These are phyloP conservation scores for Zaprionus obscuricornis DNA, from an alignment of 2,888 invertebrate species.

Conservation along the genomic window DNA sequence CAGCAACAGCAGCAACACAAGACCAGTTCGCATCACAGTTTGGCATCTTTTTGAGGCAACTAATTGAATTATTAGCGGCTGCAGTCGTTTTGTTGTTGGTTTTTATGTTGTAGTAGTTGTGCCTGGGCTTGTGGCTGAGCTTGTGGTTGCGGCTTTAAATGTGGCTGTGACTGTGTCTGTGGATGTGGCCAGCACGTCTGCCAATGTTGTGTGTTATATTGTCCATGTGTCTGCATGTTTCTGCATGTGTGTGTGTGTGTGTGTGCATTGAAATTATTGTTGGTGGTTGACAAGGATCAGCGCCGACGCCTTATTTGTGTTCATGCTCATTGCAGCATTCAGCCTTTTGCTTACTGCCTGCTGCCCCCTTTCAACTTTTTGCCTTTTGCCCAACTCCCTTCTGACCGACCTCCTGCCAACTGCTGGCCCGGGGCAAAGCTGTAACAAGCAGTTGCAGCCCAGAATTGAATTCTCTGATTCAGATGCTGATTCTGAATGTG, in stretches of 20 bases:
- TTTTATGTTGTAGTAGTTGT: constrained; percentile 17
- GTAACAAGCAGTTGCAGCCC: constrained; percentile 68
- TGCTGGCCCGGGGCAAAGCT: constrained; percentile 54
- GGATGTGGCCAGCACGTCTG: constrained; percentile 28
- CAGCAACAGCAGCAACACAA: background rate
- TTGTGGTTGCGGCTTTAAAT: constrained; percentile 10
- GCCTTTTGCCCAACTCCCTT: too few species aligned
- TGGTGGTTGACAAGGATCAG: constrained; percentile 81
- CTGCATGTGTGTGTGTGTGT: too few species aligned
- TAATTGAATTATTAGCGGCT: constrained; percentile 79
- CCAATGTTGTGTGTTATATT: too few species aligned
- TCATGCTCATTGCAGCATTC: constrained; percentile 63
- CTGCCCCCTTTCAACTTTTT: constrained; percentile 20
- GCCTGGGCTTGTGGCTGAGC: constrained; percentile 8
- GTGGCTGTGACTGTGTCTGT: constrained; percentile 4
- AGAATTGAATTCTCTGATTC: constrained; percentile 26
- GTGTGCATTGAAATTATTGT: constrained; percentile 64
- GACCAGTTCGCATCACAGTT: constrained; percentile 56
- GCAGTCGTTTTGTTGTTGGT: constrained; percentile 36
- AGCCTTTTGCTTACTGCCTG: constrained; percentile 5
- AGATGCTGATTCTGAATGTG: constrained; percentile 20
- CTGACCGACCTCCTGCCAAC: constrained; percentile 24
- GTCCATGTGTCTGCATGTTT: too few species aligned
- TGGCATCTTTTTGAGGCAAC: constrained; percentile 72
- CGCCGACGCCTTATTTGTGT: constrained; percentile 79